phyloP scores from a whole-genome alignment of 2,888 invertebrate species.

The Ryuthela nishihirai region DNA sequence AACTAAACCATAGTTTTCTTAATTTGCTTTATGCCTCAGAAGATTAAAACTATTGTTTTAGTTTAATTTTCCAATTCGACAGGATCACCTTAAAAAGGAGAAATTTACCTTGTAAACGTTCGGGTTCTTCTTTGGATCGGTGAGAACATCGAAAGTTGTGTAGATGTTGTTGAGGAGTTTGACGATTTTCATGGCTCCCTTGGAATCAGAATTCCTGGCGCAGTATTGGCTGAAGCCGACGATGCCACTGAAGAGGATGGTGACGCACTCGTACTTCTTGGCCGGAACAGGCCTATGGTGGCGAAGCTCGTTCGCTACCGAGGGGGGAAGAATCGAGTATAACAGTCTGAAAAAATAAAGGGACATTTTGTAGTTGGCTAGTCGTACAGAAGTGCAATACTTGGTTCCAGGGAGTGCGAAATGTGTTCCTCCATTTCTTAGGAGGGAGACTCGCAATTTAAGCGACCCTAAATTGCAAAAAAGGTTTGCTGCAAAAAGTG shows the following conservation, averaged over 20 bases:
- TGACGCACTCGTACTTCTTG: slow-evolving; percentile 80
- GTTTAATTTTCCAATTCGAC: too few relatives aligned
- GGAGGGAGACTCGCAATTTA: too few relatives aligned
- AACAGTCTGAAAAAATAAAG: slow-evolving; percentile 63
- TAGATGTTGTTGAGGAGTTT: slow-evolving; percentile 89
- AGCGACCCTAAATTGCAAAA: too few relatives aligned
- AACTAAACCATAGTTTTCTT: too few relatives aligned
- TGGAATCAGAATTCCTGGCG: slow-evolving; percentile 81
- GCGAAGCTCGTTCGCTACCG: slow-evolving; percentile 90
- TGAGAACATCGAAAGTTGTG: slow-evolving; percentile 87
- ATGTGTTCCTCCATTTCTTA: too few relatives aligned
- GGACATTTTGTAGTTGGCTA: slow-evolving; percentile 1
- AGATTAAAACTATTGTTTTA: too few relatives aligned
- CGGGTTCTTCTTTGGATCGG: slow-evolving; percentile 86
- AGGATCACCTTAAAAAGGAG: too few relatives aligned
- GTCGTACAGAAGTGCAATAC: too few relatives aligned
- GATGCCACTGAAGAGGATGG: slow-evolving; percentile 88
- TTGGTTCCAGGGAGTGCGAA: too few relatives aligned
- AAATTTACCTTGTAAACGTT: slow-evolving; percentile 86
- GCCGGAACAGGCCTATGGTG: slow-evolving; percentile 89
- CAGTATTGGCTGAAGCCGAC: slow-evolving; percentile 89
- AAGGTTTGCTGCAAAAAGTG: too few relatives aligned
- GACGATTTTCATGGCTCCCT: slow-evolving; percentile 94
- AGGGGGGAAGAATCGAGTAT: slow-evolving; percentile 89
- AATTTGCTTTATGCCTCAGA: too few relatives aligned